A percentile compares a stretch with the other conserved stretches of the same genome.
These are phyloP conservation scores for Equus quagga DNA, from an alignment of 2,113 vertebrate genomes.

Conservation along the genomic window DNA sequence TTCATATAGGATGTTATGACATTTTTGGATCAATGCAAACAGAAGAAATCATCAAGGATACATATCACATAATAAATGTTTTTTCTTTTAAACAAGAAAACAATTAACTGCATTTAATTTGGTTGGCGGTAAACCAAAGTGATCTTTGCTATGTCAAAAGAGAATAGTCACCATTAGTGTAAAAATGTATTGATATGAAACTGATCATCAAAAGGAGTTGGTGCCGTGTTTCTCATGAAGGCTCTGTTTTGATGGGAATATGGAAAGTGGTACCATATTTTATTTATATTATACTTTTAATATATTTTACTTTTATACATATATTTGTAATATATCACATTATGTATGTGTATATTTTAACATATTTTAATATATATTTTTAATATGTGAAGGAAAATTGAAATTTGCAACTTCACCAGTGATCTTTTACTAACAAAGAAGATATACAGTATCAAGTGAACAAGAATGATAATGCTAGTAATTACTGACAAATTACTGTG, in stretches of 20 bases:
- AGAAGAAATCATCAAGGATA: not conserved
- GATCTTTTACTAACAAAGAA: not conserved
- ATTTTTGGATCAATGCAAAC: not conserved
- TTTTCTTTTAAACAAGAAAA: not conserved
- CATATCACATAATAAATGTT: not conserved
- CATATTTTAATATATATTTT: not conserved
- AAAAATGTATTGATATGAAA: not conserved
- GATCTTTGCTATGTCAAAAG: not conserved
- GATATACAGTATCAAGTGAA: not conserved
- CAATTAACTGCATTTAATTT: not conserved
- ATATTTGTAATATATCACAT: not conserved
- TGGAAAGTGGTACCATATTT: not conserved
- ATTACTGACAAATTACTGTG: not conserved
- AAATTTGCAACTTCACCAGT: not conserved
- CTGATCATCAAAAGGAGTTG: not conserved
- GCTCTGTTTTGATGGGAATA: not conserved
- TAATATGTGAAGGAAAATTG: not conserved
- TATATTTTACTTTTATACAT: not conserved
- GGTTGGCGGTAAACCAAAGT: not conserved
- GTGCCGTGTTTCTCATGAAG: not conserved
- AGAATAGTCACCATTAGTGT: not conserved
- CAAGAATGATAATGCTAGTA: conserved; percentile 26
- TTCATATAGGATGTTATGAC: not conserved
- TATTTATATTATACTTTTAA: not conserved
- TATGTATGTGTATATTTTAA: not conserved